These are phyloP conservation scores for Oreotrochilus melanogaster DNA, from an alignment of 2,113 vertebrate genomes.

Conservation along the genomic window DNA sequence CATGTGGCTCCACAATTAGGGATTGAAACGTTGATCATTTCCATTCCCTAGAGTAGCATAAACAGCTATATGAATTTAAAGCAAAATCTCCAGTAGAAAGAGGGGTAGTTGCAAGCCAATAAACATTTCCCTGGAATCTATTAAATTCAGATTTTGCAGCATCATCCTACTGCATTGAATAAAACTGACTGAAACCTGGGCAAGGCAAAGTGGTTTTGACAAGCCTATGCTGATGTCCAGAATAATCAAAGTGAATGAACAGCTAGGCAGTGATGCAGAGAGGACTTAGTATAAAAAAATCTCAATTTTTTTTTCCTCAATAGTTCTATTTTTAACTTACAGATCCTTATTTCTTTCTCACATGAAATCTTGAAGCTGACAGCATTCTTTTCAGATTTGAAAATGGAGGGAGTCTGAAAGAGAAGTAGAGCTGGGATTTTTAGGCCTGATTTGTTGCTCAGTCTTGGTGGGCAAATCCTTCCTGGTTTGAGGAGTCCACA, in stretches of 20 bases:
- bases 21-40: constrained; percentile 7
- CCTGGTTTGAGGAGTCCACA: neutral
- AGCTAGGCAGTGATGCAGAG: constrained; percentile 21
- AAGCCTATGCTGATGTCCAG: neutral
- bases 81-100: neutral
- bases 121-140: neutral
- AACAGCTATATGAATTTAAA: neutral
- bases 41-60: neutral
- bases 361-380: constrained; percentile 31
- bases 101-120: neutral
- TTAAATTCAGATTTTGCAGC: constrained; percentile 49
- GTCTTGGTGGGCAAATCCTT: neutral
- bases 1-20: neutral
- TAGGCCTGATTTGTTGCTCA: neutral
- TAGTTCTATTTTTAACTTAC: constrained; percentile 7
- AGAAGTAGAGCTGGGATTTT: neutral
- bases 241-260: neutral
- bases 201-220: constrained; percentile 38
- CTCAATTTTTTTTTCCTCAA: neutral
- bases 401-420: neutral
- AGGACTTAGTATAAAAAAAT: neutral
- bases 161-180: constrained; percentile 44
- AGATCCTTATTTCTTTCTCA: neutral
- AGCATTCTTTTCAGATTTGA: constrained; percentile 1
- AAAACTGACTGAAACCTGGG: constrained; percentile 38